A percentile compares a stretch with the other conserved stretches of the same genome.
These are phyloP conservation scores for Remorina albescens DNA, from an alignment of 2,797 vertebrate species.

Conservation along the genomic window DNA sequence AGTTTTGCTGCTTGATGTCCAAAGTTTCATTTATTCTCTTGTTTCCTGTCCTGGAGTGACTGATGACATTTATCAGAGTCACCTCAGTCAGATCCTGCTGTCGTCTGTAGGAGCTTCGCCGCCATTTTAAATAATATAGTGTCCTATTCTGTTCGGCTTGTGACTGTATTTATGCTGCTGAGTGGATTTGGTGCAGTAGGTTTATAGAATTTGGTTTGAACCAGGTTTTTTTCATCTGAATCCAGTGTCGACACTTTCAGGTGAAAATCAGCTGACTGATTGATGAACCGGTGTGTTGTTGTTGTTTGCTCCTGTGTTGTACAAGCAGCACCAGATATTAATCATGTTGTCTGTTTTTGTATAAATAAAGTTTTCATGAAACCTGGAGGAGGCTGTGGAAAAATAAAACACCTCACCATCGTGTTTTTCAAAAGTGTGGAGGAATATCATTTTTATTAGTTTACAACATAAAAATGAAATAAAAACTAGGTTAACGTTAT, in stretches of 20 bases:
- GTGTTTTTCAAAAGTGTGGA: not conserved
- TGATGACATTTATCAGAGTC: conserved; percentile 14
- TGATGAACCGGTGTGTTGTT: not conserved
- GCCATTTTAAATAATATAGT: not conserved
- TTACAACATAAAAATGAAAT: too few species aligned
- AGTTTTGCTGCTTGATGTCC: conserved; percentile 43
- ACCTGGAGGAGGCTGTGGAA: not conserved
- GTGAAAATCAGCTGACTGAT: conserved; percentile 6
- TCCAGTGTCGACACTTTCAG: not conserved
- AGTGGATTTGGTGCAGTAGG: conserved; percentile 9
- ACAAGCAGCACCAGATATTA: conserved; percentile 1
- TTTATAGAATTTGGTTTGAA: conserved; percentile 6
- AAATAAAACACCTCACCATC: not conserved
- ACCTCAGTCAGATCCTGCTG: not conserved
- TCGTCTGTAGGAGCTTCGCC: conserved; percentile 20
- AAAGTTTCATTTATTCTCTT: conserved; percentile 32
- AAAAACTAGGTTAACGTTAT: too few species aligned
- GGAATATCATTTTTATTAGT: too few species aligned
- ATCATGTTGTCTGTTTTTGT: conserved; percentile 60
- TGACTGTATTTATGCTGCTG: conserved; percentile 11
- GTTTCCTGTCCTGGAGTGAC: conserved; percentile 9
- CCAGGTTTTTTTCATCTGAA: conserved; percentile 15
- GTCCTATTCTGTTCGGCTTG: conserved; percentile 43
- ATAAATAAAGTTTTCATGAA: conserved; percentile 69
- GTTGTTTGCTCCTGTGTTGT: conserved; percentile 20